Base-by-base conservation (phyloP, 2,888 invertebrate species). In the Caenorhabditis wallacei region DNA sequence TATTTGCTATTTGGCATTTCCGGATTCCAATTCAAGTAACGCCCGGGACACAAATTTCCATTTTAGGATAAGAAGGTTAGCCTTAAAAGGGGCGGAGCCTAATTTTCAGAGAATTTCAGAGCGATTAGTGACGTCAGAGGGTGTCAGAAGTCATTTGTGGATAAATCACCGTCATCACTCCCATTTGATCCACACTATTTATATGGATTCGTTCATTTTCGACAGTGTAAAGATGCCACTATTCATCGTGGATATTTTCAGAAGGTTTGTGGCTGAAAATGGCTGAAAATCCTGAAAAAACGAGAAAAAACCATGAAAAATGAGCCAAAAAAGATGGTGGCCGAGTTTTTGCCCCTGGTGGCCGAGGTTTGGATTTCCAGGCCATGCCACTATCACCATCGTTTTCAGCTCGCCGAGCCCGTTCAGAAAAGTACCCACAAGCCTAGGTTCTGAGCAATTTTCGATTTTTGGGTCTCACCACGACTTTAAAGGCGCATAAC, bases 21-120 rank as follows among this genome's bases (percentile, higher is more conserved):
- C 99, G 1, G 99, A 99, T 93, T 98, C 98, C 0, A 99, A 99
- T 94, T 84, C 87, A 90, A 97, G 97, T 71, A 97, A 97, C 92
- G 97, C 98, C 96, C 97, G 98, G 64, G 98, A 99, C 92, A 98
- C 98, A 61, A 96, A 96, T 92, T 99, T 97, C 93, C 97, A 97
- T 92, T 96, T 99, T 91, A 94, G 97, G 84, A 94, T 98, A 87
- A 95, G 96, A 46, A 86, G 86, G 88, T 88, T n/a, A 13, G 24
- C 18, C 8, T 35, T 30, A 20, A 51, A 51, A 51, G 51, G 18
- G 51, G 51, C 51, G 51, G 51, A 20, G 20, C 51, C 20, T 20
- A 54, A 24, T 13, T 63, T 46, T 26, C n/a, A n/a, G n/a, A n/a
- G n/a, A 16, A 24, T 63, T 78, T n/a, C 64, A 74, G 81, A 64